Conservation (phyloP, 2,888 invertebrate species). For the Lissonota sp. region DNA sequence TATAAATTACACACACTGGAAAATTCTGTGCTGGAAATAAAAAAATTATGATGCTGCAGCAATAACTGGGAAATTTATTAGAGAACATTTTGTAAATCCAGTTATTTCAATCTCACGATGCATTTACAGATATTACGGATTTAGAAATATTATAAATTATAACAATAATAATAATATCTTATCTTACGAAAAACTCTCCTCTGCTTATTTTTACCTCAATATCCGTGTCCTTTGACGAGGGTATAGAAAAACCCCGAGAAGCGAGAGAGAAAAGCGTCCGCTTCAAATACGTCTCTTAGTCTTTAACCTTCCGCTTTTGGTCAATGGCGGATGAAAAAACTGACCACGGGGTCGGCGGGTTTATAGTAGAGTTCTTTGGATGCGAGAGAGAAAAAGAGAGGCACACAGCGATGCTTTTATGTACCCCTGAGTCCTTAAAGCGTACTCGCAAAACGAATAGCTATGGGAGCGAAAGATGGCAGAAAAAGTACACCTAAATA, state of each 20-base stretch:
- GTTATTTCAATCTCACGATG: too few relatives aligned
- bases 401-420: not conserved
- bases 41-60: not conserved
- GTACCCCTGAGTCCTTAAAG: conserved; percentile 1
- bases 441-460: conserved; percentile 35
- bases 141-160: too few relatives aligned
- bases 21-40: not conserved
- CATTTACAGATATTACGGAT: too few relatives aligned
- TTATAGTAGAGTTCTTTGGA: not conserved
- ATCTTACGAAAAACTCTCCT: too few relatives aligned
- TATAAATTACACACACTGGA: not conserved
- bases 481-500: not conserved
- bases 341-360: not conserved
- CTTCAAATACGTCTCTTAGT: not conserved
- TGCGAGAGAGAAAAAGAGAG: not conserved
- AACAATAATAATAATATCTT: too few relatives aligned
- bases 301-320: not conserved
- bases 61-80: too few relatives aligned
- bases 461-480: not conserved
- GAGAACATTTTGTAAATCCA: too few relatives aligned
- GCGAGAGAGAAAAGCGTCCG: conserved; percentile 2
- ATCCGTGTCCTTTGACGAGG: too few relatives aligned
- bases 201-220: too few relatives aligned
- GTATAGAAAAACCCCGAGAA: not conserved
- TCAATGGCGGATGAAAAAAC: not conserved